These are phyloP conservation scores for Megalurothrips usitatus DNA, from an alignment of 2,888 invertebrate species.

Conservation along the genomic window DNA sequence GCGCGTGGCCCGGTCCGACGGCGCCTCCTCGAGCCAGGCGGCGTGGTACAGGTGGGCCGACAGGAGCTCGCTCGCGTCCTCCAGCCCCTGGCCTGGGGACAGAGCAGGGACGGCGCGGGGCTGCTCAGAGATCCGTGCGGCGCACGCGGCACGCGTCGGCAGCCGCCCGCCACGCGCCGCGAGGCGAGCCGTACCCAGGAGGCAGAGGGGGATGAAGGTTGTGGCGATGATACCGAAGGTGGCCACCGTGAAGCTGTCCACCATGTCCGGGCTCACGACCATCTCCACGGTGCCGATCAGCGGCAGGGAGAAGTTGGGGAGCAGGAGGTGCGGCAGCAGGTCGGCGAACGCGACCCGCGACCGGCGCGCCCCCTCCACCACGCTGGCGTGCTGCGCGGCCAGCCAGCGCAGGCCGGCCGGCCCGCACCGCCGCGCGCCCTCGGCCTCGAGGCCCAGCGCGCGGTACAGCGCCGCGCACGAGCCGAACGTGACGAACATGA, in stretches of 20 bases:
- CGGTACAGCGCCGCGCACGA: not conserved
- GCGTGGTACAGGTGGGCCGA: not conserved
- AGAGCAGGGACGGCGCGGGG: not conserved
- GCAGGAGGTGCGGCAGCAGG: not conserved
- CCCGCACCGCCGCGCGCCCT: not conserved
- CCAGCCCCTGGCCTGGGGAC: not conserved
- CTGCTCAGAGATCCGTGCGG: too few relatives aligned
- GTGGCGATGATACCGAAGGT: not conserved
- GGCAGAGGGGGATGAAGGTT: not conserved
- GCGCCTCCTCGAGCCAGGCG: conserved; percentile 5
- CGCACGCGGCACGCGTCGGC: too few relatives aligned
- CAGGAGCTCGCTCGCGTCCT: not conserved
- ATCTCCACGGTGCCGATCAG: conserved; percentile 15
- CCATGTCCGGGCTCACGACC: not conserved
- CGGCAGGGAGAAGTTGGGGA: not conserved
- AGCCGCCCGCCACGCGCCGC: too few relatives aligned
- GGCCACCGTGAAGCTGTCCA: not conserved
- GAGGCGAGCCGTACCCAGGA: not conserved
- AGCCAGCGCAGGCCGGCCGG: not conserved
- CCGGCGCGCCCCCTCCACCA: not conserved
- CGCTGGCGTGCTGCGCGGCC: not conserved
- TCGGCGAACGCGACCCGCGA: not conserved
- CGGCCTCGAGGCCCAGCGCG: not conserved
- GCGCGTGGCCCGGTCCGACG: not conserved
- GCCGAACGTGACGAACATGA: not conserved